These are phyloP conservation scores for Prionailurus viverrinus DNA, from an alignment of 2,113 vertebrate genomes.

Conservation along the genomic window DNA sequence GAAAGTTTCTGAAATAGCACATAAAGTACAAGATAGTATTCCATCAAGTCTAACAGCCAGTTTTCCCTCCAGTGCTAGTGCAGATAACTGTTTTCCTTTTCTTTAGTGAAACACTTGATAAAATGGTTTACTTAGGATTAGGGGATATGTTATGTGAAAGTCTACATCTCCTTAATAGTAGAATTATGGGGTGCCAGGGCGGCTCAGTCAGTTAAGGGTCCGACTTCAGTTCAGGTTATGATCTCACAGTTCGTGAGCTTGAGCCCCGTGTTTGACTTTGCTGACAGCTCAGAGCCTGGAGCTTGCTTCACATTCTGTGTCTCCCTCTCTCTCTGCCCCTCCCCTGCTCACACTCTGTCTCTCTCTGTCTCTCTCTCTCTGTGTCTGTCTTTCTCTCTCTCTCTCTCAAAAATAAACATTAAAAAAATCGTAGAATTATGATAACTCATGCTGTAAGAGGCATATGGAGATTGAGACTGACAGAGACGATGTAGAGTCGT, in stretches of 20 bases:
- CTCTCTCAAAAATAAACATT: no score
- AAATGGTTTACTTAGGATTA: background rate
- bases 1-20: background rate
- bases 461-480: background rate
- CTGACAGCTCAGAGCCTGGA: no score
- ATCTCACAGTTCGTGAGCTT: no score
- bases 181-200: background rate
- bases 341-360: no score
- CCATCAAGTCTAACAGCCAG: background rate
- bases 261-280: no score
- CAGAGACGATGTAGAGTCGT: background rate
- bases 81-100: background rate
- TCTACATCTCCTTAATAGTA: background rate
- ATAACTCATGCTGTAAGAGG: background rate
- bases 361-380: no score
- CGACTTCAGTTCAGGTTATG: no score
- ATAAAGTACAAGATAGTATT: background rate
- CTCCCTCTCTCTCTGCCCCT: no score
- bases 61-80: background rate
- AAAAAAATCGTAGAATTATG: background rate
- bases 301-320: no score
- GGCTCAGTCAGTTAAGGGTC: no score
- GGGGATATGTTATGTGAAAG: background rate
- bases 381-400: no score
- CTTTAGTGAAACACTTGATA: background rate